Evolutionary conservation across 2,888 invertebrate species (phyloP).

Genomic region (Stenichneumon culpator): DNA sequence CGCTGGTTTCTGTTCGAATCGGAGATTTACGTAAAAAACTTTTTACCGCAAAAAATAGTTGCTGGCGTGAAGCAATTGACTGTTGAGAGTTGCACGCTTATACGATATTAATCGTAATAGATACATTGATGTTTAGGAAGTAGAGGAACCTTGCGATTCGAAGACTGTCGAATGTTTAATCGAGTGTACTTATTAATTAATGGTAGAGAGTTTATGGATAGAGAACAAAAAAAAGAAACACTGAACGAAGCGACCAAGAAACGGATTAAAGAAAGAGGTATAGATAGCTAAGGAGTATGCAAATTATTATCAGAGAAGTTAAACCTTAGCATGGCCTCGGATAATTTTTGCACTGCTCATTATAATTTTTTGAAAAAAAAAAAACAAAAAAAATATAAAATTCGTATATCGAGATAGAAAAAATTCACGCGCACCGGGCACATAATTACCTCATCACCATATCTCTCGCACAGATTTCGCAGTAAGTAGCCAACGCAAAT

Average conservation of each 20-base stretch:
- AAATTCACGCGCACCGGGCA: conserved; percentile 43
- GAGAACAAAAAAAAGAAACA: conserved; percentile 22
- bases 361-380: conserved; percentile 19
- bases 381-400: conserved; percentile 2
- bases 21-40: background rate
- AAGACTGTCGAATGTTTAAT: conserved; percentile 36
- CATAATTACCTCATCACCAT: conserved; percentile 44
- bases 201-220: conserved; percentile 38
- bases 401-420: conserved; percentile 22
- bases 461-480: conserved; percentile 59
- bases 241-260: conserved; percentile 27
- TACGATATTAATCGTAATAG: conserved; percentile 26
- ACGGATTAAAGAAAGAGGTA: conserved; percentile 17
- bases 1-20: conserved; percentile 65
- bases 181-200: conserved; percentile 36
- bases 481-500: conserved; percentile 49
- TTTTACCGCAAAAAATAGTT: conserved; percentile 2
- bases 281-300: conserved; percentile 27
- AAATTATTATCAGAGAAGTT: conserved; percentile 59
- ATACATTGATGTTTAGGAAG: conserved; percentile 5
- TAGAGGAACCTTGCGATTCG: conserved; percentile 10
- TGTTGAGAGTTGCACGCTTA: conserved; percentile 62
- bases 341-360: conserved; percentile 60
- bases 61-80: conserved; percentile 39
- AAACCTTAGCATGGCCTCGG: conserved; percentile 63